phyloP scores from a whole-genome alignment of 2,888 invertebrate species.

The Lobophora halterata region DNA sequence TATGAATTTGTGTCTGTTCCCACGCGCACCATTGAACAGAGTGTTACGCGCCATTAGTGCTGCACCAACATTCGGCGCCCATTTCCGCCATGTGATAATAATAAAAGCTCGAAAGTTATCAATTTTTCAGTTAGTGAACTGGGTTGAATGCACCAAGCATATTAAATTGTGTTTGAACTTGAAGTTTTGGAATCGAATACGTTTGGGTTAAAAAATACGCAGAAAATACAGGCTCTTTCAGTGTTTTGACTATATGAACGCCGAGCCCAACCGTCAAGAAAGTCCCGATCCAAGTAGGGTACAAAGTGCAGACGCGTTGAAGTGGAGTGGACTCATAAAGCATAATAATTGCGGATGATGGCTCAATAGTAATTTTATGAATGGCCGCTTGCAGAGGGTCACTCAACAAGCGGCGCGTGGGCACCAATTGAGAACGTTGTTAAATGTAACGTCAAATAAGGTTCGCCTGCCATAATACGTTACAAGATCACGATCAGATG shows the following conservation, averaged over 20 bases:
- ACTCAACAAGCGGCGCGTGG: constrained; percentile 59
- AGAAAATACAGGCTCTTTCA: too few species aligned
- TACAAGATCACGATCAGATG: neutral
- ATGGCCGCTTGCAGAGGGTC: constrained; percentile 57
- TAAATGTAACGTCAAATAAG: constrained; percentile 61
- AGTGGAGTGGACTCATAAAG: constrained; percentile 39
- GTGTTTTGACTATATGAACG: too few species aligned
- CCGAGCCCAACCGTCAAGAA: neutral
- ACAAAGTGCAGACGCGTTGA: constrained; percentile 27
- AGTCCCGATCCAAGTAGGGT: constrained; percentile 1
- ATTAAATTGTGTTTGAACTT: too few species aligned
- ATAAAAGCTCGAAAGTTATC: constrained; percentile 43
- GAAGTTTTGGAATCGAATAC: too few species aligned
- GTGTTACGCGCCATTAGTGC: constrained; percentile 60
- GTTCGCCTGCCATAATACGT: constrained; percentile 46
- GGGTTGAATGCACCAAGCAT: constrained; percentile 9
- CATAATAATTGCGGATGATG: constrained; percentile 62
- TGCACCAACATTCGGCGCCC: constrained; percentile 57
- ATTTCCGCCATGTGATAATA: constrained; percentile 65
- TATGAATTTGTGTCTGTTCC: constrained; percentile 42
- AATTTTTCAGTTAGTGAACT: constrained; percentile 23
- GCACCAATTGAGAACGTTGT: constrained; percentile 68
- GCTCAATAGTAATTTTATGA: constrained; percentile 69
- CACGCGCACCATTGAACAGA: constrained; percentile 61
- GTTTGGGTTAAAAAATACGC: too few species aligned